Percentiles rank a stretch among this genome's conserved stretches.
phyloP scores from a whole-genome alignment of 2,797 vertebrate species.

The Babyrousa celebensis region DNA sequence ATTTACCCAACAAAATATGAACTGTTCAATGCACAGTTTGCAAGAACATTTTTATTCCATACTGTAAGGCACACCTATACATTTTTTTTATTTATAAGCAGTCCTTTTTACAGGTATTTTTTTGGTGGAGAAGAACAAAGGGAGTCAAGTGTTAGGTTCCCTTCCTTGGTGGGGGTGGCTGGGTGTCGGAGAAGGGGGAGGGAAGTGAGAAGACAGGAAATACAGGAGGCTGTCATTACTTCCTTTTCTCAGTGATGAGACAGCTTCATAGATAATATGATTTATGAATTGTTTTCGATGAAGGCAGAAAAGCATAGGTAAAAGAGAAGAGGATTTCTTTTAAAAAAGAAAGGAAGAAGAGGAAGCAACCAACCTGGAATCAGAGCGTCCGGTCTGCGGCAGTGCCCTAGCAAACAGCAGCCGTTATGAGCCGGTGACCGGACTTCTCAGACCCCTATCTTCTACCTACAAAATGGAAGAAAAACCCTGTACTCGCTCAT shows the following conservation, averaged over 20 bases:
- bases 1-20: background rate
- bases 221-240: background rate
- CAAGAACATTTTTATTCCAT: background rate
- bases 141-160: background rate
- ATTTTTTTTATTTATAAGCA: background rate
- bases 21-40: background rate
- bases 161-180: background rate
- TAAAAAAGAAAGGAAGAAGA: background rate
- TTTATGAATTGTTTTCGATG: background rate
- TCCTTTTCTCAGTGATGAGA: background rate
- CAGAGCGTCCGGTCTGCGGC: background rate
- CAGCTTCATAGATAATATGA: background rate
- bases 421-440: background rate
- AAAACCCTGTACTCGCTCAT: no score
- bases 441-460: background rate
- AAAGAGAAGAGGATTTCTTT: background rate
- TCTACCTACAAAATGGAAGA: background rate
- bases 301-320: background rate
- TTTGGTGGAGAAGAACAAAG: conserved; percentile 33
- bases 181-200: no score
- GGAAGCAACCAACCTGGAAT: background rate
- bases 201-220: no score
- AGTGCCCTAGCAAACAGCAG: background rate
- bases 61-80: background rate
- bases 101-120: conserved; percentile 26